Conservation (phyloP, 2,888 invertebrate genomes). For the Noctua comes region DNA sequence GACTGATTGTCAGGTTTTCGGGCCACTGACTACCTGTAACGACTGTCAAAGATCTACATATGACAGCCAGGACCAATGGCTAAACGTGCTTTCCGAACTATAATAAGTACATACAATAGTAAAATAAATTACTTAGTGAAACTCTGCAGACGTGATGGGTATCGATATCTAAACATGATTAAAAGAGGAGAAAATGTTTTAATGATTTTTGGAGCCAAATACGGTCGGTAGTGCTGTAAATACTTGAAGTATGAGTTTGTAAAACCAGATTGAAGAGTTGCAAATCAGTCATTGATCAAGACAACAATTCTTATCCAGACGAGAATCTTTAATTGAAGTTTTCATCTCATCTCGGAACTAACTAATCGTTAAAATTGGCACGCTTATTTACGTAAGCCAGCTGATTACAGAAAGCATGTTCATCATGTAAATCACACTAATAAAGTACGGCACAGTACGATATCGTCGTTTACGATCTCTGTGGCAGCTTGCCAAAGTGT, state of each 20-base stretch:
- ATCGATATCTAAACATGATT: not conserved
- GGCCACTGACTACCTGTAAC: too few species aligned
- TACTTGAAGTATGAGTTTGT: not conserved
- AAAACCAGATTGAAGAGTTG: not conserved
- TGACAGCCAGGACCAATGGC: too few species aligned
- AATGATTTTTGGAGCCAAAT: not conserved
- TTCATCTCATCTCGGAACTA: not conserved
- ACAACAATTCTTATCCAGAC: not conserved
- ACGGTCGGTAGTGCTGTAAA: not conserved
- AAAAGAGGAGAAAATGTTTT: not conserved
- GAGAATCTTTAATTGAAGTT: not conserved
- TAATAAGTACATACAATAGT: not conserved
- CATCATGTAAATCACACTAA: constrained; percentile 36
- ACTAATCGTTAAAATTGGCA: constrained; percentile 7
- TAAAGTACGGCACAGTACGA: constrained; percentile 33
- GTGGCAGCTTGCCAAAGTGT: constrained; percentile 53
- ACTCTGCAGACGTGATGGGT: not conserved
- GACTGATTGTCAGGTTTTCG: too few species aligned
- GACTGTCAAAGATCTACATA: too few species aligned
- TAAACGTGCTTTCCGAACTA: not conserved
- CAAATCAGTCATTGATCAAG: not conserved
- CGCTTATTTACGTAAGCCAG: constrained; percentile 15
- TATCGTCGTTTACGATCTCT: constrained; percentile 41
- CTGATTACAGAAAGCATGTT: constrained; percentile 23
- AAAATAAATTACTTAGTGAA: not conserved